Percentiles rank a stretch among this genome's conserved stretches.
phyloP scores from a whole-genome alignment of 2,797 vertebrate species.

The Alouatta caraya region DNA sequence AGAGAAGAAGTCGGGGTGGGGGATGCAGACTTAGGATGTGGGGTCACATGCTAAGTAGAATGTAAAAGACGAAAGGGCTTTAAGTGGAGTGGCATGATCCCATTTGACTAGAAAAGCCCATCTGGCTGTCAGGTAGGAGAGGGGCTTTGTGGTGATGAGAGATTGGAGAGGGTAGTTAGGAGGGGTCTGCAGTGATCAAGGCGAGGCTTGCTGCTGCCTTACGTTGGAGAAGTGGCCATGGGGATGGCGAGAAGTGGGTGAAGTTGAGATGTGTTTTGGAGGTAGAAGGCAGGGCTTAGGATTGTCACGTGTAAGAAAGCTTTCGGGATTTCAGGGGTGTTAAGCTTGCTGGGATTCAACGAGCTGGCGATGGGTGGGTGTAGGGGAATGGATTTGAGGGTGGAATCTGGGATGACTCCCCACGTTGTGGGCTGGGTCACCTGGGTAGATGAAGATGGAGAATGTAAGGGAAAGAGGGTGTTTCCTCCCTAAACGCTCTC shows the following conservation, averaged over 20 bases:
- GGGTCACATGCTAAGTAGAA: no score
- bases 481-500: background rate
- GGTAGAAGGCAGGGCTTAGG: background rate
- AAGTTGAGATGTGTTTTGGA: background rate
- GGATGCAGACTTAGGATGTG: background rate
- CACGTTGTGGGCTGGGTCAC: no score
- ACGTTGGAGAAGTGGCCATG: background rate
- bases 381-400: background rate
- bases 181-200: rapidly evolving
- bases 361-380: background rate
- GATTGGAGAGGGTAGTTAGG: background rate
- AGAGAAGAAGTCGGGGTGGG: background rate
- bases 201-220: background rate
- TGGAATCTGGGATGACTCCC: background rate
- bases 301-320: background rate
- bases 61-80: rapidly evolving
- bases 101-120: background rate
- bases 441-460: background rate
- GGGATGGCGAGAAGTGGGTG: background rate
- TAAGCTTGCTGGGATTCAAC: background rate
- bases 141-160: background rate
- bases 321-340: background rate
- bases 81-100: no score
- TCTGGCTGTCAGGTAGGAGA: background rate
- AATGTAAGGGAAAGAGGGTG: background rate